Conservation (phyloP, 2,797 vertebrate species). For the Mionectes olivaceus region DNA sequence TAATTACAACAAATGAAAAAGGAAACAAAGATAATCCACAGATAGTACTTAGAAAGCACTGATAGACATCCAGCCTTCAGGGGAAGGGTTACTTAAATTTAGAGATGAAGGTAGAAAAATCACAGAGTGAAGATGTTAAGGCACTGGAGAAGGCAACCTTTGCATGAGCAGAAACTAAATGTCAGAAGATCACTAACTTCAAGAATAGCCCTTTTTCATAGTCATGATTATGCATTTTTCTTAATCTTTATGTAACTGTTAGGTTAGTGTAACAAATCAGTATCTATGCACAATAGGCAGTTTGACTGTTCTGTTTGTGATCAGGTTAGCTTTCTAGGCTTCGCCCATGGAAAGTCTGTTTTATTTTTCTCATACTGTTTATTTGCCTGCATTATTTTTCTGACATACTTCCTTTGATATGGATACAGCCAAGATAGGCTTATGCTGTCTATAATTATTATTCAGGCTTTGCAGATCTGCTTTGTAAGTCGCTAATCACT, state of each 20-base stretch:
- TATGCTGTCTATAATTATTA: neutral
- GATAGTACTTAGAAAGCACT: neutral
- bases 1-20: neutral
- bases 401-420: neutral
- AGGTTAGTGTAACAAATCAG: neutral
- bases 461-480: constrained; percentile 1
- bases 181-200: neutral
- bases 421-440: neutral
- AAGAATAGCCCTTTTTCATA: neutral
- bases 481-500: neutral
- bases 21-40: neutral
- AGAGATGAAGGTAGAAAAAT: neutral
- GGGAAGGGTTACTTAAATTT: neutral
- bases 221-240: neutral
- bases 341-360: neutral
- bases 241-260: neutral
- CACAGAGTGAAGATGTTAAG: neutral
- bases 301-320: neutral
- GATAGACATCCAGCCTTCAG: neutral
- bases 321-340: neutral
- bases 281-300: neutral
- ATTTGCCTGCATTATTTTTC: neutral
- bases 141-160: neutral
- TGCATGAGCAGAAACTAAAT: neutral
- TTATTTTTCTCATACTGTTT: constrained; percentile 10